Evolutionary conservation across 1,140 invertebrate species (phyloP).

Genomic region (Notospermus geniculatus): DNA sequence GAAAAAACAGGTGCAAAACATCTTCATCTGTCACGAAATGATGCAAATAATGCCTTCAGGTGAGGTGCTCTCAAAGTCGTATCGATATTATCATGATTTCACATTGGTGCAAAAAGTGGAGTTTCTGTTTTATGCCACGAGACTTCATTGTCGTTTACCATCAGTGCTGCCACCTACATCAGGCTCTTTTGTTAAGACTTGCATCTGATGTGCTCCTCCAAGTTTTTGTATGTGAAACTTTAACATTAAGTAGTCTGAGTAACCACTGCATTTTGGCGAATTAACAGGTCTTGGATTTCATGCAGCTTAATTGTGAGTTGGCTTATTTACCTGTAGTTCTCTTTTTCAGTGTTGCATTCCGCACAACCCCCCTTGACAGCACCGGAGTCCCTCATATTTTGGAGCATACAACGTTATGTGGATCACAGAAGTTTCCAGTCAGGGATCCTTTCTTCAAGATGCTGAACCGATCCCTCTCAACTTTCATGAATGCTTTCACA

Average conservation of each 20-base stretch:
- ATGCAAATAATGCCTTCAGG: conserved; percentile 83
- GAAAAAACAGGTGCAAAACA: conserved; percentile 80
- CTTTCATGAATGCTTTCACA: conserved; percentile 96
- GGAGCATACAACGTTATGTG: conserved; percentile 88
- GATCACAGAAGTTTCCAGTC: conserved; percentile 78
- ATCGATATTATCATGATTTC: too few relatives aligned
- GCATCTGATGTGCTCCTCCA: neutral
- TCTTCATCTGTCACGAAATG: conserved; percentile 83
- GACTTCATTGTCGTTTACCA: too few relatives aligned
- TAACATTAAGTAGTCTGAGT: too few relatives aligned
- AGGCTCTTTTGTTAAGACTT: neutral
- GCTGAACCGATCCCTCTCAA: conserved; percentile 85
- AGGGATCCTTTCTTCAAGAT: conserved; percentile 97
- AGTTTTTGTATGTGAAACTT: conserved; percentile 9
- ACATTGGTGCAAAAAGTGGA: too few relatives aligned
- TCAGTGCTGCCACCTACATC: too few relatives aligned
- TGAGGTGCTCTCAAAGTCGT: conserved; percentile 12
- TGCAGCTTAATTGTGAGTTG: too few relatives aligned
- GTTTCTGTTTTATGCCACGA: too few relatives aligned
- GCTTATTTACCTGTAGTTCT: neutral
- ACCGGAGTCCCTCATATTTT: conserved; percentile 91
- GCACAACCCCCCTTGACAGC: conserved; percentile 84
- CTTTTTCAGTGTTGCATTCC: conserved; percentile 72
- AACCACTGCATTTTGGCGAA: too few relatives aligned
- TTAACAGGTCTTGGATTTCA: too few relatives aligned